These are phyloP conservation scores for Pachyramphus minor DNA, from an alignment of 2,113 vertebrate genomes.

Conservation along the genomic window DNA sequence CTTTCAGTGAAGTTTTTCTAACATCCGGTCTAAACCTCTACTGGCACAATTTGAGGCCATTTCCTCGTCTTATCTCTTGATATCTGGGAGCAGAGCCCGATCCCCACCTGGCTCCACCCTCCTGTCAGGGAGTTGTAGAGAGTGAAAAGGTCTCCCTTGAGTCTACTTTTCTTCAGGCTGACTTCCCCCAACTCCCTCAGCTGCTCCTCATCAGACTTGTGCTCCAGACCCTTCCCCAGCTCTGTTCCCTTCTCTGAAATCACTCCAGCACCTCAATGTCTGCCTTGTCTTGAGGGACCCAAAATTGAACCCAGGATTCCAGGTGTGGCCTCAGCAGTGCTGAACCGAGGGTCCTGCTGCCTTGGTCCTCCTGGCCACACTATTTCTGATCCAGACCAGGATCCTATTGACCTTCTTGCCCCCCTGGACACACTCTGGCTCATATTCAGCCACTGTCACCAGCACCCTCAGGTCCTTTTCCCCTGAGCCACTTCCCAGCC, in stretches of 20 bases:
- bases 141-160: rapidly evolving
- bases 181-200: neutral
- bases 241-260: neutral
- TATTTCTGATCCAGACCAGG: neutral
- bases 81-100: neutral
- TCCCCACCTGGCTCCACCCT: rapidly evolving
- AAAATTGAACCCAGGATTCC: rapidly evolving
- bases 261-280: rapidly evolving
- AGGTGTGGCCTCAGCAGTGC: neutral
- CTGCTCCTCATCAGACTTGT: too few relatives aligned
- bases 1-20: neutral
- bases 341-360: neutral
- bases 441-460: neutral
- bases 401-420: neutral
- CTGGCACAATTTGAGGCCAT: neutral
- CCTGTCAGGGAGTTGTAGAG: neutral
- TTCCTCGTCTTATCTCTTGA: neutral
- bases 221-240: neutral
- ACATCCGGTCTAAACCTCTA: rapidly evolving
- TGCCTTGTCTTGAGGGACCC: neutral
- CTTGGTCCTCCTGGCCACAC: neutral
- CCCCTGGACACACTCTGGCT: neutral
- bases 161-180: neutral
- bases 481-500: neutral
- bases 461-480: neutral